Percentiles rank a stretch among this genome's conserved stretches.
Evolutionary conservation across 1,140 invertebrate species (phyloP).

Genomic region (Trichomalopsis sarcophagae): DNA sequence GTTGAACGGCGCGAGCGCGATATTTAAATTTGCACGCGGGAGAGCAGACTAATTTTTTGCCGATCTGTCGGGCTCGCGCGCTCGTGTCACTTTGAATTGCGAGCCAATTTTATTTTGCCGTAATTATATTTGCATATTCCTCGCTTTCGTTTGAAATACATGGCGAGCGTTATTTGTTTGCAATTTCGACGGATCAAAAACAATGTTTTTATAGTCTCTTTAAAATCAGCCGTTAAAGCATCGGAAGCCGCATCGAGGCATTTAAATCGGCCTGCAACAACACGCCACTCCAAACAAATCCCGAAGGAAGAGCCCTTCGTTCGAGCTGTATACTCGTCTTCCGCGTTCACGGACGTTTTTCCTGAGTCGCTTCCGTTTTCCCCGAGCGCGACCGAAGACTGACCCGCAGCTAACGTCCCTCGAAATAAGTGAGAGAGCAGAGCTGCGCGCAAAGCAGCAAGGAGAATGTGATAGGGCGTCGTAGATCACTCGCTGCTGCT

Average conservation of each 20-base stretch:
- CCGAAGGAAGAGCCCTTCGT: conserved; percentile 31
- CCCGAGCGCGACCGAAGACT: conserved; percentile 30
- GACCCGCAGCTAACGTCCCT: conserved; percentile 47
- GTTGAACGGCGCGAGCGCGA: conserved; percentile 35
- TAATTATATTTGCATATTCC: conserved; percentile 13
- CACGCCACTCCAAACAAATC: background rate
- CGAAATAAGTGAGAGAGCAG: conserved; percentile 58
- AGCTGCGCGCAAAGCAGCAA: background rate
- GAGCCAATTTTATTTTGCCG: background rate
- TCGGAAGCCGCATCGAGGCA: background rate
- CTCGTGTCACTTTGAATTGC: background rate
- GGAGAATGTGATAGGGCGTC: conserved; percentile 61
- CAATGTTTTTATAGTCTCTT: background rate
- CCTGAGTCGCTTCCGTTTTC: conserved; percentile 29
- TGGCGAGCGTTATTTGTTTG: background rate
- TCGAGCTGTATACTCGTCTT: background rate
- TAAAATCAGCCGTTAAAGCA: background rate
- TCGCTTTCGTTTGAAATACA: background rate
- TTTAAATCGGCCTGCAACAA: background rate
- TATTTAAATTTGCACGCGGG: conserved; percentile 45
- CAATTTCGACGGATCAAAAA: background rate
- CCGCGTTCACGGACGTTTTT: conserved; percentile 26
- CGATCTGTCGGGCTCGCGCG: background rate
- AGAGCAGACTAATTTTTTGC: conserved; percentile 41
- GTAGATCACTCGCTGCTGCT: conserved; percentile 69